phyloP scores from a whole-genome alignment of 2,888 invertebrate species.

The Oligia strigilis region DNA sequence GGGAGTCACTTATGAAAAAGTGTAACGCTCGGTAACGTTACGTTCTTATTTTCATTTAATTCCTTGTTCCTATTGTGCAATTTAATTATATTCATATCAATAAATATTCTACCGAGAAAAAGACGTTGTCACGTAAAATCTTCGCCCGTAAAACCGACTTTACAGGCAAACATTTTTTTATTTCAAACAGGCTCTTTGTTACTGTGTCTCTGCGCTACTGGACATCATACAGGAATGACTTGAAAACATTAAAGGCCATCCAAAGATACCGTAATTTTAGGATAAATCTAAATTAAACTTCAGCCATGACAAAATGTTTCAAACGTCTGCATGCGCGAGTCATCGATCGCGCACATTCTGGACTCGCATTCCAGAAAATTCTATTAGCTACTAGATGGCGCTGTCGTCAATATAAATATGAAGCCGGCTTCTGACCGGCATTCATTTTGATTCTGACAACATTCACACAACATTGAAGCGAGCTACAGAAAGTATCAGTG shows the following conservation, averaged over 20 bases:
- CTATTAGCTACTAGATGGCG: slow-evolving; percentile 77
- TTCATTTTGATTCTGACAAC: slow-evolving; percentile 54
- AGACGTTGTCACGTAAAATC: too few species aligned
- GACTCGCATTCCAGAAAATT: slow-evolving; percentile 71
- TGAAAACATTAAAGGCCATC: neutral
- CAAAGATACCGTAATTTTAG: too few species aligned
- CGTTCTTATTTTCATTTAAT: too few species aligned
- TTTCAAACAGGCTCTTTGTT: neutral
- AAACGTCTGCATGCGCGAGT: slow-evolving; percentile 57
- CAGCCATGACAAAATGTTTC: slow-evolving; percentile 66
- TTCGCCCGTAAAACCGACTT: too few species aligned
- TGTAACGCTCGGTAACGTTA: too few species aligned
- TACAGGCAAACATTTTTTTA: too few species aligned
- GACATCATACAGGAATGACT: neutral
- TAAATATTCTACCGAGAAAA: too few species aligned
- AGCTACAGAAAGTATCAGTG: slow-evolving; percentile 32
- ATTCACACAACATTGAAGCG: slow-evolving; percentile 38
- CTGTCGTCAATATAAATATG: slow-evolving; percentile 69
- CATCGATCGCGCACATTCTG: slow-evolving; percentile 55
- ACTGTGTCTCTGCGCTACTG: neutral
- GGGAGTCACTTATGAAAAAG: too few species aligned
- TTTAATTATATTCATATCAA: too few species aligned
- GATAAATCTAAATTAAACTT: neutral
- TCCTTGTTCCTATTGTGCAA: too few species aligned
- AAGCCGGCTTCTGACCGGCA: slow-evolving; percentile 52